These are phyloP conservation scores for Beroe forskalii DNA, from an alignment of 37 sponge, comb jelly and placozoan species.

Conservation along the genomic window DNA sequence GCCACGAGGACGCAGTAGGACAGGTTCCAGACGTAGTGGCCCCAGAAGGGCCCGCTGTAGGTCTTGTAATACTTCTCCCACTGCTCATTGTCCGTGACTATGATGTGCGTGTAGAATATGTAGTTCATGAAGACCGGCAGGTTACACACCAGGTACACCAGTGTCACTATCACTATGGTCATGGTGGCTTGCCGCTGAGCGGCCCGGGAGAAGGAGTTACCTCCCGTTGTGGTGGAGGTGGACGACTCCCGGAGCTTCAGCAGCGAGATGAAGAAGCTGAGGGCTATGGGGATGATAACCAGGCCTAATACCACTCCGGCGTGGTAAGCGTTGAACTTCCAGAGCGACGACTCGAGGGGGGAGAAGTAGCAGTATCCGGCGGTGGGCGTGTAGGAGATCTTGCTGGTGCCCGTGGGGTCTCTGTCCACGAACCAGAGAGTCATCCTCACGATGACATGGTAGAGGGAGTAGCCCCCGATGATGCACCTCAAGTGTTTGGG, in stretches of 20 bases:
- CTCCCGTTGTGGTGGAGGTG: neutral
- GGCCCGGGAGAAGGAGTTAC: neutral
- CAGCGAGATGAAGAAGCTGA: neutral
- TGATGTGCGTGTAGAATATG: neutral
- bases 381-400: neutral
- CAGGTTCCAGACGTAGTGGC: neutral
- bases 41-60: neutral
- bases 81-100: neutral
- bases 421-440: neutral
- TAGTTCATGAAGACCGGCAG: conserved; percentile 22
- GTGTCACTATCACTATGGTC: conserved; percentile 14
- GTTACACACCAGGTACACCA: conserved; percentile 24
- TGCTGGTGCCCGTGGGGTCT: neutral
- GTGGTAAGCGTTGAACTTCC: neutral
- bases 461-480: neutral
- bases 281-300: neutral
- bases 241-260: conserved; percentile 16
- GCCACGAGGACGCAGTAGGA: neutral
- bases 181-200: conserved; percentile 31
- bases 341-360: neutral
- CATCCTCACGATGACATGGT: neutral
- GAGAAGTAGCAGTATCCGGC: conserved; percentile 4
- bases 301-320: neutral
- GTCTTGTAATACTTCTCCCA: neutral
- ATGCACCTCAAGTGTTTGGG: neutral